Evolutionary conservation across 2,888 invertebrate genomes (phyloP).

Genomic region (Trachelus troglodyta): DNA sequence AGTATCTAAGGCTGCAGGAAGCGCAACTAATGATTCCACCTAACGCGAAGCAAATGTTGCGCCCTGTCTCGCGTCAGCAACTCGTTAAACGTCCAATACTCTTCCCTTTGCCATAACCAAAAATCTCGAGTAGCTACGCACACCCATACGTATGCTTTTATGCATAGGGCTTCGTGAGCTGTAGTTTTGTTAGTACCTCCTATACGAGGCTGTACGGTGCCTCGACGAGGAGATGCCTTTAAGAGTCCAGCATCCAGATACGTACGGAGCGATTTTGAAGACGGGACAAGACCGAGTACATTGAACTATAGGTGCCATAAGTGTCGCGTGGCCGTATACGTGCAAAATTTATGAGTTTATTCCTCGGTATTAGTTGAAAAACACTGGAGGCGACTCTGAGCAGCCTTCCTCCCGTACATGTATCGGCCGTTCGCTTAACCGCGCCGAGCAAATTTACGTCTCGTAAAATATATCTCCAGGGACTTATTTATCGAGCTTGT

Average conservation of each 20-base stretch:
- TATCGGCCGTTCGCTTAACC: constrained; percentile 17
- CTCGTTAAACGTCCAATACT: background rate
- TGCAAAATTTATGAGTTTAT: constrained; percentile 3
- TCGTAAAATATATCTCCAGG: constrained; percentile 22
- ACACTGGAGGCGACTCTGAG: background rate
- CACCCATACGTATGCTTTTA: no score
- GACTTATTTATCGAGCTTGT: no score
- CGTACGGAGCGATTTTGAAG: no score
- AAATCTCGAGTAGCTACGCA: no score
- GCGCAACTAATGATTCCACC: constrained; percentile 22
- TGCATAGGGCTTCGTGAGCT: no score
- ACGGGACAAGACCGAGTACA: no score
- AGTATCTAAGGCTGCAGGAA: constrained; percentile 4
- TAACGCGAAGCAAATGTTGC: constrained; percentile 30
- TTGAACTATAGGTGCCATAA: no score
- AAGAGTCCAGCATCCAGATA: no score
- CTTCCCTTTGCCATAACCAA: no score
- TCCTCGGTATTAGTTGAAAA: background rate
- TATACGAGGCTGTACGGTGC: no score
- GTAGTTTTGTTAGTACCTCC: no score
- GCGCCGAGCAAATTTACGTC: constrained; percentile 28
- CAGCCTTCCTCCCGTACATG: constrained; percentile 13
- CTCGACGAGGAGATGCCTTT: no score
- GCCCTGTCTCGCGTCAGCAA: background rate
- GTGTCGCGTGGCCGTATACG: background rate